Percentiles rank a stretch among this genome's conserved stretches.
phyloP scores from a whole-genome alignment of 2,888 invertebrate species.

The Leucoma salicis region DNA sequence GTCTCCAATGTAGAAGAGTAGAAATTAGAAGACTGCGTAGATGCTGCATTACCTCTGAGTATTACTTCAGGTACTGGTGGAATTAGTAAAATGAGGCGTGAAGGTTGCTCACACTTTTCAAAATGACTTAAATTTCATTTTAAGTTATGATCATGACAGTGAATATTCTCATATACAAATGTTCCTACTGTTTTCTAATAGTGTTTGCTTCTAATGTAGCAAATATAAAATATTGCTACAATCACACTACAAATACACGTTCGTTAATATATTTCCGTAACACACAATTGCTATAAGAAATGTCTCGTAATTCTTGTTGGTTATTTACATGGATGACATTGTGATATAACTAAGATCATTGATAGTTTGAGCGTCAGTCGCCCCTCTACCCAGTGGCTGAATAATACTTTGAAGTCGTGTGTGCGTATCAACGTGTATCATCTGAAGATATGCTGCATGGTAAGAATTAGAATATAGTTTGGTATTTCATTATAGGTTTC shows the following conservation, averaged over 20 bases:
- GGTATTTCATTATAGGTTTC: too few relatives aligned
- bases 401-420: conserved; percentile 92
- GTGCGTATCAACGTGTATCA: conserved; percentile 52
- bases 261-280: not conserved
- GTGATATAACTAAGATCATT: not conserved
- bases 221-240: not conserved
- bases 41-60: conserved; percentile 91
- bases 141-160: not conserved
- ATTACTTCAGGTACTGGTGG: conserved; percentile 99
- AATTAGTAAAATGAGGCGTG: conserved; percentile 42
- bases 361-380: conserved; percentile 34
- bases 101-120: conserved; percentile 33
- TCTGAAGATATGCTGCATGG: conserved; percentile 54
- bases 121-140: too few relatives aligned
- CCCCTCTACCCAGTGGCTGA: conserved; percentile 91
- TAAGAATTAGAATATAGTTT: conserved; percentile 55
- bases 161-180: not conserved
- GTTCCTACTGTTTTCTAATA: not conserved
- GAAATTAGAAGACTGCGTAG: conserved; percentile 50
- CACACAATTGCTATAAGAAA: not conserved
- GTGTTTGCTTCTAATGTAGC: not conserved
- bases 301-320: not conserved
- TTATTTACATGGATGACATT: not conserved
- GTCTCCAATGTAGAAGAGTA: conserved; percentile 48
- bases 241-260: not conserved